Percentiles rank a stretch among this genome's conserved stretches.
These are phyloP conservation scores for Caenorhabditis latens DNA, from an alignment of 1,140 invertebrate genomes.

Conservation along the genomic window DNA sequence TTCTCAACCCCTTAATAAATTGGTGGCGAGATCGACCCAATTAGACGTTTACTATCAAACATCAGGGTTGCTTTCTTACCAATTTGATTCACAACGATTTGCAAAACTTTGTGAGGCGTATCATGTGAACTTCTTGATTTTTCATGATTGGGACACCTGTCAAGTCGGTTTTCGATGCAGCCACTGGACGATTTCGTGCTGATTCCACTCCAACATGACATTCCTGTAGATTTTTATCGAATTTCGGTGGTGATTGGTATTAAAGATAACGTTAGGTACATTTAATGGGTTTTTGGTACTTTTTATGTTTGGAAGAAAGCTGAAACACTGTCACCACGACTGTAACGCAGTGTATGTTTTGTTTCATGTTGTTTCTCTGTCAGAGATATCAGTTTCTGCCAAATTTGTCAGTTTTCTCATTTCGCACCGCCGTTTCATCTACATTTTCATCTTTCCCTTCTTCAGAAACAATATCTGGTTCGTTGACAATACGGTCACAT, in stretches of 20 bases:
- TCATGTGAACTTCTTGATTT: constrained; percentile 40
- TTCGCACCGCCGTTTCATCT: background rate
- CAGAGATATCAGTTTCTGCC: no score
- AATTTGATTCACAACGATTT: background rate
- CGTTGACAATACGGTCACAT: constrained; percentile 50
- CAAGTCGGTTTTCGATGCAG: constrained; percentile 1
- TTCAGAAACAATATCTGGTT: constrained; percentile 42
- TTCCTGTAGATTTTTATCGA: background rate
- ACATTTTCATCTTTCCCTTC: background rate
- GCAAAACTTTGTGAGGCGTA: background rate
- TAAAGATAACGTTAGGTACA: no score
- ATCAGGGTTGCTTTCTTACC: background rate
- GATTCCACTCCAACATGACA: background rate
- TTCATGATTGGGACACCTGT: constrained; percentile 19
- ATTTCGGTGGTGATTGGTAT: no score
- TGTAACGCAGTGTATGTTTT: background rate
- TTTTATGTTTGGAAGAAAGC: background rate
- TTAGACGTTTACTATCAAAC: background rate
- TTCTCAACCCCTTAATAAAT: background rate
- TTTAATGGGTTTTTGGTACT: background rate
- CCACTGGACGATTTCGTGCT: background rate
- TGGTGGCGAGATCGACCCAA: background rate
- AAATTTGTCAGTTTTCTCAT: background rate
- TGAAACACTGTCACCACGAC: no score
- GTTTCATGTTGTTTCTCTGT: background rate